Evolutionary conservation across 1,140 invertebrate genomes (phyloP), one percentile per base, ranked within the genome.

Genomic region (Cyclargus thomasi): DNA sequence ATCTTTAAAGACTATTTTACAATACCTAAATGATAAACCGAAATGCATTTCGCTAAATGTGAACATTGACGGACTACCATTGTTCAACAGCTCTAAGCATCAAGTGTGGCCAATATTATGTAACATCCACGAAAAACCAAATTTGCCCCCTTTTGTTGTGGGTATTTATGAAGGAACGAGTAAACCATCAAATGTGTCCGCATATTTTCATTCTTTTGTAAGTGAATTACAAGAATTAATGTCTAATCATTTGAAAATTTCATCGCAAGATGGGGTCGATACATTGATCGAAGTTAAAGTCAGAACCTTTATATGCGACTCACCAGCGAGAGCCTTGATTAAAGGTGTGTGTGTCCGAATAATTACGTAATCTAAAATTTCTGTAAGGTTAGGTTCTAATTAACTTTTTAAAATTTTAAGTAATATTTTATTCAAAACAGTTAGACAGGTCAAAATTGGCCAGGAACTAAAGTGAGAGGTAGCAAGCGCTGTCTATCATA

Each of bases 111-210:
- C 62, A n/a, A n/a, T n/a, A n/a, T n/a, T n/a, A n/a, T n/a, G n/a
- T n/a, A n/a, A n/a, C n/a, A n/a, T n/a, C n/a, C 18, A 63, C n/a
- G 62, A 63, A 63, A 22, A 5, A 63, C 62, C 62, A 22, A 20
- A 63, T 63, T 6, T 63, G 7, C n/a, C 62, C 6, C 62, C 62
- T 22, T 63, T 63, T 20, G 62, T 63, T 8, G 23, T 63, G 10
- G 62, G 62, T 29, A 63, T 63, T 63, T 63, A 63, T 35, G 10
- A 63, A 8, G 62, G 22, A 22, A 23, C 21, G 20, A 63, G 17
- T 63, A 63, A 63, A 35, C 62, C 62, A 8, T 63, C 62, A 63
- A 35, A 63, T 35, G 21, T 63, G 16, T 23, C n/a, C 20, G 59
- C n/a, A 62, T 62, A 2, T 62, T 62, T 62, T 18, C n/a, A 21